Evolutionary conservation across 2,113 vertebrate species (phyloP).

Genomic region (Periophthalmus modestus): DNA sequence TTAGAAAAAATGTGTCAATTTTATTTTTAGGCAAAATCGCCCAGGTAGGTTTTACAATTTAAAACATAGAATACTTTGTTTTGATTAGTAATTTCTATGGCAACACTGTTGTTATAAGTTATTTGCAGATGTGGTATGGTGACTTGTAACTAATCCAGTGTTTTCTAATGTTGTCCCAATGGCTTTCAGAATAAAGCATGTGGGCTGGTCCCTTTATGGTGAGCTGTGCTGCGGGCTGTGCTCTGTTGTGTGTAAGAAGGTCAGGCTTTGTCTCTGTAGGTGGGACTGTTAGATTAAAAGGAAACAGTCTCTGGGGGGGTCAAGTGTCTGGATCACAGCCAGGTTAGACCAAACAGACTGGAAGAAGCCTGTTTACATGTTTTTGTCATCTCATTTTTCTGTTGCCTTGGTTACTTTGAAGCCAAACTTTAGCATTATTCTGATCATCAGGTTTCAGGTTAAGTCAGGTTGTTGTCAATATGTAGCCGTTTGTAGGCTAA

Average conservation of each 20-base stretch:
- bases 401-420: background rate
- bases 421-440: too few species aligned
- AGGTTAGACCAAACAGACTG: background rate
- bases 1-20: too few species aligned
- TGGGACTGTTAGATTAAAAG: constrained; percentile 1
- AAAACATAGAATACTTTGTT: too few species aligned
- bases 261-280: constrained; percentile 4
- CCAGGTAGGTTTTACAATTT: too few species aligned
- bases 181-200: background rate
- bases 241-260: background rate
- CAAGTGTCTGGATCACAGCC: background rate
- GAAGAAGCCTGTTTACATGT: background rate
- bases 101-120: too few species aligned
- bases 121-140: too few species aligned
- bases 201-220: background rate
- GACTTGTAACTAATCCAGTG: background rate
- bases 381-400: background rate
- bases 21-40: too few species aligned
- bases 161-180: background rate
- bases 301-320: background rate
- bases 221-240: background rate
- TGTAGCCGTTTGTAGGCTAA: too few species aligned
- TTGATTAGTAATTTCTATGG: too few species aligned
- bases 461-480: too few species aligned
- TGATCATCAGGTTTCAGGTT: too few species aligned